Conservation (phyloP, 2,888 invertebrate species). For the Pteria penguin region DNA sequence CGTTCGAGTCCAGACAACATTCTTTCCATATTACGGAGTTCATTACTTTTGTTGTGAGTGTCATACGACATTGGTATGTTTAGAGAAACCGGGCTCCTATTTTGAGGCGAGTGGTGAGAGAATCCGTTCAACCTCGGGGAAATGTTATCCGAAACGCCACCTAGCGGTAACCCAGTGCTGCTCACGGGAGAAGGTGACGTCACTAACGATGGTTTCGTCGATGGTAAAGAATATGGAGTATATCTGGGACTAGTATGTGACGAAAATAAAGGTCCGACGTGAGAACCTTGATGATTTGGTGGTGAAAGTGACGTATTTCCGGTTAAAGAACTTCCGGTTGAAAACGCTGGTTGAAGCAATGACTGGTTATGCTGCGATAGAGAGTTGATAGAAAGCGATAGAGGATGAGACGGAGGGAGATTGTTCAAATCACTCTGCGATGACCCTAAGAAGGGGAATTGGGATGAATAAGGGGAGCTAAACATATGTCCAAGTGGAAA, state of each 20-base stretch:
- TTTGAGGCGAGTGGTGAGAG: constrained; percentile 50
- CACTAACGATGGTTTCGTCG: constrained; percentile 74
- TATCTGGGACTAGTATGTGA: constrained; percentile 86
- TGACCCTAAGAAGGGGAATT: constrained; percentile 59
- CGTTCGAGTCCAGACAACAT: constrained; percentile 98
- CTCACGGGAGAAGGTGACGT: constrained; percentile 76
- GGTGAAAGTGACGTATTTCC: constrained; percentile 45
- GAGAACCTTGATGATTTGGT: constrained; percentile 49
- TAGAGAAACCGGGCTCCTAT: constrained; percentile 54
- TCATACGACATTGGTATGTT: constrained; percentile 46
- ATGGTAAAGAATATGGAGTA: constrained; percentile 89
- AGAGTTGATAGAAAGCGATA: constrained; percentile 92
- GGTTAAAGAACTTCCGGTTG: constrained; percentile 72
- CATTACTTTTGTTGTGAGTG: constrained; percentile 84
- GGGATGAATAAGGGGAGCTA: constrained; percentile 49
- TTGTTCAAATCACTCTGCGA: constrained; percentile 69
- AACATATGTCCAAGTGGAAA: constrained; percentile 65
- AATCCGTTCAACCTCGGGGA: constrained; percentile 50
- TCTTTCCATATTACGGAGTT: constrained; percentile 97
- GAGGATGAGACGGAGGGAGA: constrained; percentile 83
- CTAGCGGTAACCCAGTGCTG: constrained; percentile 68
- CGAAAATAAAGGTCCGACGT: constrained; percentile 79
- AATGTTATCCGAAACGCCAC: constrained; percentile 51
- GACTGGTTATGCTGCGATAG: constrained; percentile 85
- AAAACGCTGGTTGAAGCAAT: constrained; percentile 73